phyloP scores from a whole-genome alignment of 2,797 vertebrate genomes.

The Salmo trutta region DNA sequence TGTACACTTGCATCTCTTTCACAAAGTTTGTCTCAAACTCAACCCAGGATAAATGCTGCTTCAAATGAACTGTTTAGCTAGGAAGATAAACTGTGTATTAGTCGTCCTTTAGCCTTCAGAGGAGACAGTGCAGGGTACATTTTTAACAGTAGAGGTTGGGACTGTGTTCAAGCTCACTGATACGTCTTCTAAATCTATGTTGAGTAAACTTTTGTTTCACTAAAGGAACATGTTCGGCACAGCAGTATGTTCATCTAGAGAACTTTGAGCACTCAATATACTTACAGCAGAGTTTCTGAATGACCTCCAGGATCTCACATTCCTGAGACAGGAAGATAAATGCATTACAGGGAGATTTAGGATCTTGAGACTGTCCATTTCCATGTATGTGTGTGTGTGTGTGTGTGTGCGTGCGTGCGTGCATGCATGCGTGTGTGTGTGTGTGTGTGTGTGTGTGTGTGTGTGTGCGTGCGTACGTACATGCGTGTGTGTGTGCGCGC shows the following conservation, averaged over 20 bases:
- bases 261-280: not conserved
- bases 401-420: too few relatives aligned
- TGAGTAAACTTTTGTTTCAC: not conserved
- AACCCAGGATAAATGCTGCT: slow-evolving; percentile 51
- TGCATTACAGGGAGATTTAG: not conserved
- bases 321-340: not conserved
- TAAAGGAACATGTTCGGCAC: not conserved
- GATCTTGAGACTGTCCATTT: too few relatives aligned
- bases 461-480: too few relatives aligned
- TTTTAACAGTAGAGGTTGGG: not conserved
- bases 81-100: not conserved
- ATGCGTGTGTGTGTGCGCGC: too few relatives aligned
- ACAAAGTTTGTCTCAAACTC: slow-evolving; percentile 49
- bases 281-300: slow-evolving; percentile 8
- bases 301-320: not conserved
- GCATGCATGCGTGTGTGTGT: too few relatives aligned
- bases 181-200: not conserved
- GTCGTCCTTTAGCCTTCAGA: not conserved
- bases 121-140: not conserved
- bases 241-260: not conserved
- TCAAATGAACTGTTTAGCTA: slow-evolving; percentile 11
- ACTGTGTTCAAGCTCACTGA: not conserved
- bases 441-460: too few relatives aligned
- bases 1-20: slow-evolving; percentile 6
- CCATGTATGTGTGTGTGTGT: too few relatives aligned